These are phyloP conservation scores for Spondyliosoma cantharus DNA, from an alignment of 2,797 vertebrate species.

Conservation along the genomic window DNA sequence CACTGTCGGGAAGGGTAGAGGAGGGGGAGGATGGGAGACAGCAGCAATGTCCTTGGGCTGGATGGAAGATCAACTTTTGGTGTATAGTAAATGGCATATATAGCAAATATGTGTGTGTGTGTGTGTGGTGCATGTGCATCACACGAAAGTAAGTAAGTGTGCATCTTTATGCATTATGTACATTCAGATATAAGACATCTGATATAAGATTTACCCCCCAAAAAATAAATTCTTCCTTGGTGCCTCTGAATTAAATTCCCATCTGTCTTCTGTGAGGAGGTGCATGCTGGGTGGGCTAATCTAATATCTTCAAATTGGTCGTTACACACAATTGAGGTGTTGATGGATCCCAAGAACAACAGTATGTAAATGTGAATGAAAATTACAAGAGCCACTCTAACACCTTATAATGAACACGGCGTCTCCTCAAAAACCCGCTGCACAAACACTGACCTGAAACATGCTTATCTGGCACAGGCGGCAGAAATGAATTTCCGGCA, in stretches of 20 bases:
- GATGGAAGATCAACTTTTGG: constrained; percentile 83
- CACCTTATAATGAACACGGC: constrained; percentile 82
- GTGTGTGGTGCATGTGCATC: constrained; percentile 6
- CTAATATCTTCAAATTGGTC: constrained; percentile 81
- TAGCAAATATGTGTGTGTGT: constrained; percentile 21
- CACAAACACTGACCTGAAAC: constrained; percentile 76
- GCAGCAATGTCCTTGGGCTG: constrained; percentile 83
- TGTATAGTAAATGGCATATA: constrained; percentile 56
- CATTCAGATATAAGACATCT: constrained; percentile 41
- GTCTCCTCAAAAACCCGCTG: constrained; percentile 55
- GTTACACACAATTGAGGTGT: constrained; percentile 80
- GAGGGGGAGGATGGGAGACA: constrained; percentile 74
- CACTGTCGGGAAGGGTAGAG: constrained; percentile 78
- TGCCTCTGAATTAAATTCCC: constrained; percentile 59
- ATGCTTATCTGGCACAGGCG: constrained; percentile 77
- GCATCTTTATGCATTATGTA: constrained; percentile 37
- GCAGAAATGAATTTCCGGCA: constrained; percentile 82
- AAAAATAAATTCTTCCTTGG: constrained; percentile 25
- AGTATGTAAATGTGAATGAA: constrained; percentile 73
- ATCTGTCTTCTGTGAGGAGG: constrained; percentile 56
- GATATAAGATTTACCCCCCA: constrained; percentile 22
- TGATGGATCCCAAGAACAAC: constrained; percentile 78
- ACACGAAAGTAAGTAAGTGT: constrained; percentile 9
- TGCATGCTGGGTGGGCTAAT: constrained; percentile 56
- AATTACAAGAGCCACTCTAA: constrained; percentile 78